These are phyloP conservation scores for Syrrhaptes paradoxus DNA, from an alignment of 2,113 vertebrate species.

Conservation along the genomic window DNA sequence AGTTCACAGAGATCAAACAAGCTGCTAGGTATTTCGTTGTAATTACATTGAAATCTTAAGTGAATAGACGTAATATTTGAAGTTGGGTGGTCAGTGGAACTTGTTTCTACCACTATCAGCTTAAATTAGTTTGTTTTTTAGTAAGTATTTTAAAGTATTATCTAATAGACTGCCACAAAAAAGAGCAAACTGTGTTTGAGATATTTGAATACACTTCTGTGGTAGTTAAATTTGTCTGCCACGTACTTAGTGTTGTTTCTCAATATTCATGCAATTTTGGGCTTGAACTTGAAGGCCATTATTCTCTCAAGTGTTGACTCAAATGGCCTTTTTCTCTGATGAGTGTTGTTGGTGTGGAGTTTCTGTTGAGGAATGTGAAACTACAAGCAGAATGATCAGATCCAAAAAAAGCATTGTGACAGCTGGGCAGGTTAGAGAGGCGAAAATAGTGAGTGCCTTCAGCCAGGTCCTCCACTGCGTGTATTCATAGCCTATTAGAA, in stretches of 20 bases:
- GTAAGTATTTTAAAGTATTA: neutral
- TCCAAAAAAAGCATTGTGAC: constrained; percentile 68
- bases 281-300: neutral
- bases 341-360: constrained; percentile 34
- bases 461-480: neutral
- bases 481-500: neutral
- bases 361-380: constrained; percentile 56
- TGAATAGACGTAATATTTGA: neutral
- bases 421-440: constrained; percentile 53
- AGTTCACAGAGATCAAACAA: neutral
- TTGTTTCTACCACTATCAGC: neutral
- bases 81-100: neutral
- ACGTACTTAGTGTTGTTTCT: neutral
- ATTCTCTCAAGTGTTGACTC: constrained; percentile 16
- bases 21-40: neutral
- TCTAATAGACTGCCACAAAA: neutral
- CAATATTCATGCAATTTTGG: neutral
- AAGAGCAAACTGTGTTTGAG: neutral
- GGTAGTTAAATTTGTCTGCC: neutral
- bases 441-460: neutral
- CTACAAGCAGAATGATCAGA: constrained; percentile 7
- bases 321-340: neutral
- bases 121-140: neutral
- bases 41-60: neutral
- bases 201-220: neutral